Evolutionary conservation across 2,113 vertebrate genomes (phyloP).

Genomic region (Cyphomyrus discorhynchus): DNA sequence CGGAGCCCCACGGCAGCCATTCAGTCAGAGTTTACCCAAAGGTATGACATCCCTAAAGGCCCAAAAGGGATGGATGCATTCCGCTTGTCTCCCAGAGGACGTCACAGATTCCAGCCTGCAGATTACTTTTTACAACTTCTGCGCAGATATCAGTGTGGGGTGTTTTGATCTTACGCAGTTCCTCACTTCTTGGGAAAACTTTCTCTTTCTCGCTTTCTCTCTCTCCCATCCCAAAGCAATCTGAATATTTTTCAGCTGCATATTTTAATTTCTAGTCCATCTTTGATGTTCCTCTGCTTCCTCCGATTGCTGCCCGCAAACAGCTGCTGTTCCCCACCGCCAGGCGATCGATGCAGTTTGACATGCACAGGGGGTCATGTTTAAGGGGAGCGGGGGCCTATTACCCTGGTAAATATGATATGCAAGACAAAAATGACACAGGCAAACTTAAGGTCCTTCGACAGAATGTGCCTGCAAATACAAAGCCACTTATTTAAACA

Average conservation of each 20-base stretch:
- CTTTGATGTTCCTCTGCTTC: constrained; percentile 66
- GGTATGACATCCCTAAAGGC: background rate
- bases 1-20: background rate
- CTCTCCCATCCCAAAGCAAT: constrained; percentile 60
- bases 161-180: constrained; percentile 59
- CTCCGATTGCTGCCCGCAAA: constrained; percentile 51
- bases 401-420: constrained; percentile 48
- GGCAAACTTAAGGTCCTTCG: constrained; percentile 40
- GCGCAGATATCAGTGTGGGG: constrained; percentile 33
- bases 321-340: constrained; percentile 45
- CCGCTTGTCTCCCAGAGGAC: background rate
- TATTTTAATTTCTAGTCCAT: constrained; percentile 67
- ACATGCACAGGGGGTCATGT: constrained; percentile 42
- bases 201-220: constrained; percentile 34
- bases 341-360: constrained; percentile 45
- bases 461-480: background rate
- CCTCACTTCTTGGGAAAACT: constrained; percentile 66
- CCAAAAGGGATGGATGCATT: background rate
- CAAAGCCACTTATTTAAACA: background rate
- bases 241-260: constrained; percentile 59
- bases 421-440: constrained; percentile 21
- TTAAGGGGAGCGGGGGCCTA: constrained; percentile 55
- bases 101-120: background rate
- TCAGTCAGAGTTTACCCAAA: background rate
- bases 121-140: background rate